Base-by-base conservation (phyloP, 2,113 vertebrate species). In the Crocuta crocuta region DNA sequence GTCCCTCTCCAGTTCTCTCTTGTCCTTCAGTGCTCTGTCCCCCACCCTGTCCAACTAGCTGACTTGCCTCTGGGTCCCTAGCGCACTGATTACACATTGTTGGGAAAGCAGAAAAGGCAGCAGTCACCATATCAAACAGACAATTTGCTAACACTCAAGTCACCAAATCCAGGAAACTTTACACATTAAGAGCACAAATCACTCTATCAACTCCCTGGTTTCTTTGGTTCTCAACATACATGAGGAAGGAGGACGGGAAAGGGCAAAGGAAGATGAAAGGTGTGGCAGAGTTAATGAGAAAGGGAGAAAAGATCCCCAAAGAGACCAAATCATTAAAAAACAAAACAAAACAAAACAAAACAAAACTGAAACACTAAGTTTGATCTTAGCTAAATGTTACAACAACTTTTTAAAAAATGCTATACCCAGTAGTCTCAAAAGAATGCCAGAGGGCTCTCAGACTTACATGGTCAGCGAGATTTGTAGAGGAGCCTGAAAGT, bases 381-480 rank as follows among this genome's bases (percentile, higher is more conserved):
- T 78, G 43, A 89, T 31, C 83, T 35, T 45, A 95, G 55, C 50
- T 89, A 92, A 19, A 94, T 87, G 43, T 80, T 88, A 89, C 28
- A 74, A 84, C 55, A 95, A 91, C 53, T 73, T 58, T 58, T 80
- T 23, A 10, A 71, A 81, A 31, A 92, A 50, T 70, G 53, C 58
- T 96, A 90, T 96, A 78, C 76, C 88, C 78, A 88, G 24, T 35
- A 48, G 58, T 89, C 93, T 91, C 88, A 45, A 94, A 76, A 84
- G 84, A 82, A 94, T 9, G 48, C 66, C 81, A 86, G 43, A 66
- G 65, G 74, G 88, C 94, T 95, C 55, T 6, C n/a, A 90, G 98
- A 99, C 99, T 99, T 99, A 99, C 99, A 99, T 99, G 99, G 98
- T 99, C 99, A 26, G 99, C 99, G 92, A 99, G 99, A 98, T 99